A percentile compares a stretch with the other conserved stretches of the same genome.
These are phyloP conservation scores for Tapera naevia DNA, from an alignment of 2,797 vertebrate species.

Conservation along the genomic window DNA sequence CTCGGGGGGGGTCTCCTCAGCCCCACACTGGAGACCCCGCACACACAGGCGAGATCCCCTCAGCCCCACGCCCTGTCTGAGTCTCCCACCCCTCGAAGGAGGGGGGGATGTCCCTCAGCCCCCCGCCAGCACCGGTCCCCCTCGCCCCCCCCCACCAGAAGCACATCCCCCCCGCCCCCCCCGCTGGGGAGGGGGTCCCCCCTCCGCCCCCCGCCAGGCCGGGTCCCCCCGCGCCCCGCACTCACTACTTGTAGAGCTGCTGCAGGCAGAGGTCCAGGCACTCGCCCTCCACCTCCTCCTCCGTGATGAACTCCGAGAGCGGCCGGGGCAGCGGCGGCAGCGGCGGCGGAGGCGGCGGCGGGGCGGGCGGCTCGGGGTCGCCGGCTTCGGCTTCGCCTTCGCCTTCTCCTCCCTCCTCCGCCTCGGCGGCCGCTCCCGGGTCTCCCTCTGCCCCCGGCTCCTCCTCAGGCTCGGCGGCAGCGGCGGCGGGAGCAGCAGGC, in stretches of 20 bases:
- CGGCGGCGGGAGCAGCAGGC: constrained; percentile 25
- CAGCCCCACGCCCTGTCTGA: no score
- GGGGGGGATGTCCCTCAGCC: no score
- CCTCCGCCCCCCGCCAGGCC: neutral
- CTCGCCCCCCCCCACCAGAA: no score
- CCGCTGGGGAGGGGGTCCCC: no score
- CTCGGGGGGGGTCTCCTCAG: neutral
- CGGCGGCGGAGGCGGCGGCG: constrained; percentile 65
- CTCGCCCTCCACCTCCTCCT: constrained; percentile 96
- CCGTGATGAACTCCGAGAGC: constrained; percentile 88
- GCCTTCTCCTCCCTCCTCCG: constrained; percentile 14
- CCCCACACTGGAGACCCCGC: no score
- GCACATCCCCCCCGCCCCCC: no score
- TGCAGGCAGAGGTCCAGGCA: constrained; percentile 93
- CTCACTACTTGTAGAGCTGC: constrained; percentile 96
- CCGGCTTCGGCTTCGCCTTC: no score
- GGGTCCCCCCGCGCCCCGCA: constrained; percentile 8
- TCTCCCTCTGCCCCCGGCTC: constrained; percentile 50
- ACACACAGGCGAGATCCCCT: no score
- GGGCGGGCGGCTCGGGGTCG: constrained; percentile 51
- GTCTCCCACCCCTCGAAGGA: no score
- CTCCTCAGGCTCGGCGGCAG: constrained; percentile 59
- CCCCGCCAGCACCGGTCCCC: no score
- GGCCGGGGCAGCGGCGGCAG: constrained; percentile 83
- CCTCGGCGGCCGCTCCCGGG: constrained; percentile 16